phyloP scores from a whole-genome alignment of 2,888 invertebrate genomes.

The Hydropsyche betteni region DNA sequence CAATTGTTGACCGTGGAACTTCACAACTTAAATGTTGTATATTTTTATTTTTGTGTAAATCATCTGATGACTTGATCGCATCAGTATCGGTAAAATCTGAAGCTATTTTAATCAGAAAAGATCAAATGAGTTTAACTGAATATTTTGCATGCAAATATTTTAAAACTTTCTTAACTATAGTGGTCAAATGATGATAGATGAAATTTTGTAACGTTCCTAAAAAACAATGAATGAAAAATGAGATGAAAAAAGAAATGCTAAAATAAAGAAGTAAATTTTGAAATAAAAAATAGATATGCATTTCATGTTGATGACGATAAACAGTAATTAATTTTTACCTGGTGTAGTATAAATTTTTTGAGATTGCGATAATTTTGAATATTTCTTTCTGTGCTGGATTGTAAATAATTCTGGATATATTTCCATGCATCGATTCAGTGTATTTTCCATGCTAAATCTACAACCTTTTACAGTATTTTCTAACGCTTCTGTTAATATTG shows the following conservation, averaged over 20 bases:
- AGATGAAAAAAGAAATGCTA: background rate
- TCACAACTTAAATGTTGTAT: background rate
- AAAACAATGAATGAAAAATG: background rate
- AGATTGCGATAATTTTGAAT: conserved; percentile 43
- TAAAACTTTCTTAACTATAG: background rate
- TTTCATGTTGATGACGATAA: too few relatives aligned
- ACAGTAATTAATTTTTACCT: conserved; percentile 22
- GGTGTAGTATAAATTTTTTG: conserved; percentile 49
- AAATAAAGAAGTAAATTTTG: background rate
- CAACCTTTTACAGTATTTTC: conserved; percentile 68
- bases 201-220: conserved; percentile 10
- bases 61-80: background rate
- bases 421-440: conserved; percentile 60
- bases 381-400: background rate
- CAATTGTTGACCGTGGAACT: too few relatives aligned
- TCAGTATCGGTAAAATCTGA: conserved; percentile 21
- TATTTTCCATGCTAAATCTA: conserved; percentile 61
- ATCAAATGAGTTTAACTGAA: background rate
- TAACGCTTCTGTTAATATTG: conserved; percentile 67
- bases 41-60: background rate
- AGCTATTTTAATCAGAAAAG: conserved; percentile 14
- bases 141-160: conserved; percentile 12
- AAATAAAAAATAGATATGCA: too few relatives aligned
- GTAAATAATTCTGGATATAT: conserved; percentile 65
- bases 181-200: background rate